Percentiles rank a stretch among this genome's conserved stretches.
These are phyloP conservation scores for Ibidorhyncha struthersii DNA, from an alignment of 2,113 vertebrate genomes.

Conservation along the genomic window DNA sequence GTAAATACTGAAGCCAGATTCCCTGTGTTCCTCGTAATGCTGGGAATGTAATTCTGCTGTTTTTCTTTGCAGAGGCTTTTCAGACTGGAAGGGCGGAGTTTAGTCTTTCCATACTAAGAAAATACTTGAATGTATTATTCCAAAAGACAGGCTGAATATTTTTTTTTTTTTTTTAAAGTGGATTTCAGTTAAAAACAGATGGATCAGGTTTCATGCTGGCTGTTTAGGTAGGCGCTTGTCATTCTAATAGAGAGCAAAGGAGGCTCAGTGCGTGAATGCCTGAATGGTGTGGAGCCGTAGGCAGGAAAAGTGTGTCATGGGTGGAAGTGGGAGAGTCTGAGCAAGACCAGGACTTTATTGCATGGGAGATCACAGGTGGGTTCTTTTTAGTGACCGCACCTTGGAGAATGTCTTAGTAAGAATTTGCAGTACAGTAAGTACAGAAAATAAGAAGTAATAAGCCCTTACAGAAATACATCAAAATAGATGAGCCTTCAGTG, in stretches of 20 bases:
- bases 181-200: slow-evolving; percentile 1
- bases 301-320: neutral
- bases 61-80: neutral
- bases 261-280: neutral
- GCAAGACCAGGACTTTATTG: neutral
- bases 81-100: neutral
- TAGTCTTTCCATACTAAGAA: neutral
- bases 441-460: neutral
- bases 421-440: neutral
- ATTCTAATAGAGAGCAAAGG: neutral
- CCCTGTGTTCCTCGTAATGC: accelerated
- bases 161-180: neutral
- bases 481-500: neutral
- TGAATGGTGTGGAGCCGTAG: neutral
- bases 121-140: neutral
- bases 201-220: neutral
- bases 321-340: neutral
- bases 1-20: neutral
- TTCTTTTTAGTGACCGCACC: neutral
- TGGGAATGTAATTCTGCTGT: neutral
- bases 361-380: neutral
- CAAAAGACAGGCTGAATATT: neutral
- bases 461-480: accelerated
- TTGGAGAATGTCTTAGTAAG: neutral
- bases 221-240: neutral